Evolutionary conservation across 1,140 invertebrate genomes (phyloP).

Genomic region (Macrostomum lignano): DNA sequence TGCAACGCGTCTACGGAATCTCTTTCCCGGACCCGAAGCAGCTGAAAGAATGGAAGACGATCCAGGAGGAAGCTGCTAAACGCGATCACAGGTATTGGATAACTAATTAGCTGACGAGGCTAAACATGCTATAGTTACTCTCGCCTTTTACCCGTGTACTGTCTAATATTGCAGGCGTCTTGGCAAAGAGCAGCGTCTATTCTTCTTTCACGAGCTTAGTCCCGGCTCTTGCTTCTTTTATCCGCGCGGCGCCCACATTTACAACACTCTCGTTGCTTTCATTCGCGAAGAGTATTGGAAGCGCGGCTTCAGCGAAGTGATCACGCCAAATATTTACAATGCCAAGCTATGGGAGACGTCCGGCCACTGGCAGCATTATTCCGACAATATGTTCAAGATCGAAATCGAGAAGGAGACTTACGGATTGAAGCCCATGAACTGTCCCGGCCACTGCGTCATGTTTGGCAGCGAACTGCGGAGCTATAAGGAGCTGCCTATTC

Average conservation of each 20-base stretch:
- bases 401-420: constrained; percentile 79
- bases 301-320: constrained; percentile 79
- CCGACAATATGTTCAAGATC: constrained; percentile 85
- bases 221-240: constrained; percentile 95
- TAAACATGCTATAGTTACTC: too few species aligned
- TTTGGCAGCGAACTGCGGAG: constrained; percentile 51
- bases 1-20: constrained; percentile 84
- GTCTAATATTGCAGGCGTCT: constrained; percentile 52
- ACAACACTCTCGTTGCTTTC: constrained; percentile 64
- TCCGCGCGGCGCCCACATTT: constrained; percentile 77
- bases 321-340: constrained; percentile 87
- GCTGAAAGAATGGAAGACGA: constrained; percentile 82
- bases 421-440: constrained; percentile 87
- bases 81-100: constrained; percentile 73
- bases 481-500: constrained; percentile 67
- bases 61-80: constrained; percentile 90
- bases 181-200: constrained; percentile 54
- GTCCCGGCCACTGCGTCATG: constrained; percentile 65
- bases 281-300: constrained; percentile 59
- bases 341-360: constrained; percentile 83
- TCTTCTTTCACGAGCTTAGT: constrained; percentile 89
- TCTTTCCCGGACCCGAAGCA: constrained; percentile 85
- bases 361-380: constrained; percentile 91
- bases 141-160: too few species aligned
- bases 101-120: too few species aligned